Conservation (phyloP, 2,888 invertebrate genomes). For the Stenchaetothrips biformis region DNA sequence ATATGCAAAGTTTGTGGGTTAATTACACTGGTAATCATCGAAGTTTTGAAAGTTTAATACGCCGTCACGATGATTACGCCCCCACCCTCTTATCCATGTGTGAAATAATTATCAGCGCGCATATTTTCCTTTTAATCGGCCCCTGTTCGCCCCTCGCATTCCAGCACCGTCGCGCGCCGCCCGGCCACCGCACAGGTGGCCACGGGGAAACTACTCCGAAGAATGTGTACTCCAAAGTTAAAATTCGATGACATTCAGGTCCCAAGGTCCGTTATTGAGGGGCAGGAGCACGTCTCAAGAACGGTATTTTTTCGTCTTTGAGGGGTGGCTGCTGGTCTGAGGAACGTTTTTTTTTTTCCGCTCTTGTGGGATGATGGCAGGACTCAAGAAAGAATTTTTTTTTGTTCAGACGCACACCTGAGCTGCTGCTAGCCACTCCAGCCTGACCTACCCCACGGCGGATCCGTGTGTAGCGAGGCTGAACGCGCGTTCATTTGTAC, state of each 20-base stretch:
- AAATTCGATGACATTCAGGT: too few relatives aligned
- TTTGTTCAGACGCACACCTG: too few relatives aligned
- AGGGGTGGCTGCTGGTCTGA: too few relatives aligned
- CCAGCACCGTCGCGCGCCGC: not conserved
- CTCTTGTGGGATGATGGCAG: too few relatives aligned
- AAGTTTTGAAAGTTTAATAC: conserved; percentile 22
- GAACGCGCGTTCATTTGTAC: too few relatives aligned
- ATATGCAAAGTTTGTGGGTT: conserved; percentile 21
- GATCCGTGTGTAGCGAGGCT: not conserved
- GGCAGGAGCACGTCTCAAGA: too few relatives aligned
- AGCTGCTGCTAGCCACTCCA: not conserved
- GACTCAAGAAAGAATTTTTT: too few relatives aligned
- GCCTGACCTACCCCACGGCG: not conserved
- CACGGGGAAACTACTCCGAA: too few relatives aligned
- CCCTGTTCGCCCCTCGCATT: not conserved
- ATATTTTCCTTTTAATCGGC: conserved; percentile 19
- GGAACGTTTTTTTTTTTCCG: too few relatives aligned
- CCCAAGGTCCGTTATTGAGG: too few relatives aligned
- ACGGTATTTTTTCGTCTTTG: too few relatives aligned
- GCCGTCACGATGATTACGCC: conserved; percentile 6
- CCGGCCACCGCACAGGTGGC: not conserved
- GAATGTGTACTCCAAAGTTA: too few relatives aligned
- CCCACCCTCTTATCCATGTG: not conserved
- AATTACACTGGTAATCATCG: conserved; percentile 18
- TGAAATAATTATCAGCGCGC: conserved; percentile 8